These are phyloP conservation scores for Phortica variegata DNA, from an alignment of 1,140 invertebrate genomes.

Conservation along the genomic window DNA sequence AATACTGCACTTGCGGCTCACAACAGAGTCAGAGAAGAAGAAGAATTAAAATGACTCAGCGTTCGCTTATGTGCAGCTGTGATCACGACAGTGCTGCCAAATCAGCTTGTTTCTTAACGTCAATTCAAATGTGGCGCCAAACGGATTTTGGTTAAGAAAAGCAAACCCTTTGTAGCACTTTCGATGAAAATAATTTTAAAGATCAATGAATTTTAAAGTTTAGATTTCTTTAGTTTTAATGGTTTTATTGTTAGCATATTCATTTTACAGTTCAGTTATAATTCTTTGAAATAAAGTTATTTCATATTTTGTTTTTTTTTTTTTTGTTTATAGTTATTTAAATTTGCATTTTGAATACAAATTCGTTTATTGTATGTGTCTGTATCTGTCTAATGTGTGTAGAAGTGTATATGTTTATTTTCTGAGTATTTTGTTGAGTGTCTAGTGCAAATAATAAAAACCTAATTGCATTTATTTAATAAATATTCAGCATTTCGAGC, in stretches of 20 bases:
- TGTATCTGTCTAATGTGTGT: neutral
- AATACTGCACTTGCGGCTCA: too few relatives aligned
- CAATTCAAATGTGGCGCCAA: too few relatives aligned
- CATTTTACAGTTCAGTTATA: neutral
- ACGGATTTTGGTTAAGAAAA: too few relatives aligned
- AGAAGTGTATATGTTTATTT: neutral
- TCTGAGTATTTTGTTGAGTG: neutral
- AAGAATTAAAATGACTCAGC: too few relatives aligned
- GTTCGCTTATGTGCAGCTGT: too few relatives aligned
- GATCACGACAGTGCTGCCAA: too few relatives aligned
- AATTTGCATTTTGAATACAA: neutral
- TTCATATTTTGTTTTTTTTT: neutral
- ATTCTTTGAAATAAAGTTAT: neutral
- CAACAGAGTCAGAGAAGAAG: too few relatives aligned
- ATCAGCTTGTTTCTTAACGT: too few relatives aligned
- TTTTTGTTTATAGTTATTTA: neutral
- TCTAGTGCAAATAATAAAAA: neutral
- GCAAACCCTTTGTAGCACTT: too few relatives aligned
- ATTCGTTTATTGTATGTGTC: neutral
- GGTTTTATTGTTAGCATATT: neutral
- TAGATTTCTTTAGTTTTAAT: too few relatives aligned
- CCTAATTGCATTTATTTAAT: neutral
- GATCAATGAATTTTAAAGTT: too few relatives aligned
- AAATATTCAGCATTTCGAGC: constrained; percentile 2
- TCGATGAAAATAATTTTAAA: too few relatives aligned